These are phyloP conservation scores for Numenius phaeopus DNA, from an alignment of 2,797 vertebrate genomes.

Conservation along the genomic window DNA sequence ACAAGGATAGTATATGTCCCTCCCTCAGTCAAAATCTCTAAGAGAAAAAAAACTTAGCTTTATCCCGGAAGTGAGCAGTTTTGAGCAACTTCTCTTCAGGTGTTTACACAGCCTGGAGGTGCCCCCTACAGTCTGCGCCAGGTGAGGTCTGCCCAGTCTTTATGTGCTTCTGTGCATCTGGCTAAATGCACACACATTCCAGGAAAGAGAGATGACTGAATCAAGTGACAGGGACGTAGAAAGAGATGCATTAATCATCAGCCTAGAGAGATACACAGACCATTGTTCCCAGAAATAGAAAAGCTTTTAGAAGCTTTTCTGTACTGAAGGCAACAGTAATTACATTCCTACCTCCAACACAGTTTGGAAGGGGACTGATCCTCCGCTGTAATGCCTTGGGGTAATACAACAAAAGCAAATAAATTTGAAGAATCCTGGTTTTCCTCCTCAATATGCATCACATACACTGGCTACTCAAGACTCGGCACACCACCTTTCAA, in stretches of 20 bases:
- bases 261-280: background rate
- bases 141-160: background rate
- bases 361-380: background rate
- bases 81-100: background rate
- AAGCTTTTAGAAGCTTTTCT: constrained; percentile 16
- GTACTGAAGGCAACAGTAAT: background rate
- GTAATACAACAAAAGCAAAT: background rate
- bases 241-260: constrained; percentile 24
- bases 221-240: background rate
- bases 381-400: background rate
- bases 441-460: background rate
- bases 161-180: background rate
- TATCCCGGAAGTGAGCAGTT: background rate
- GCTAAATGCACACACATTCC: background rate
- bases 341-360: background rate
- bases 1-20: background rate
- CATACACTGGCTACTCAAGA: background rate
- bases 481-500: background rate
- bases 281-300: constrained; percentile 19
- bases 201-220: background rate
- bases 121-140: background rate
- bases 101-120: background rate
- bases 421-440: background rate
- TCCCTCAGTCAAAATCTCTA: background rate
- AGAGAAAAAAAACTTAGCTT: background rate